A percentile compares a stretch with the other conserved stretches of the same genome.
Conservation (phyloP, 2,888 invertebrate genomes). For the Pherbina coryleti region DNA sequence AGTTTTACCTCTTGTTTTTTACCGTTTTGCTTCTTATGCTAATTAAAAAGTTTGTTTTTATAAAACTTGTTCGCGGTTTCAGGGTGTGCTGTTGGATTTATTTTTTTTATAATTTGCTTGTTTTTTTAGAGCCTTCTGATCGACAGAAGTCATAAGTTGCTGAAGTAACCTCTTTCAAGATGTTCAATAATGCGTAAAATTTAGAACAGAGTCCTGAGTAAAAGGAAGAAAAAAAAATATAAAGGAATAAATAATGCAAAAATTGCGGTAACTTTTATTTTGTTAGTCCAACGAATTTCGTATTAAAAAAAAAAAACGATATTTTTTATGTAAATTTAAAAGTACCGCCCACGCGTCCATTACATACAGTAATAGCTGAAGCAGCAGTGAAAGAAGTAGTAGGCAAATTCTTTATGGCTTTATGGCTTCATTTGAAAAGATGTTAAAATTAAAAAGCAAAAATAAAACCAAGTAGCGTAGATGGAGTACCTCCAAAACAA, state of each 20-base stretch:
- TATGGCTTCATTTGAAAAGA: conserved; percentile 52
- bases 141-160: conserved; percentile 50
- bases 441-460: conserved; percentile 42
- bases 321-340: conserved; percentile 37
- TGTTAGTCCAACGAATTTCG: conserved; percentile 18
- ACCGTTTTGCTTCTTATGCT: conserved; percentile 46
- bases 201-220: conserved; percentile 48
- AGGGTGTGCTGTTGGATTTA: conserved; percentile 33
- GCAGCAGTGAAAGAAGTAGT: background rate
- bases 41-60: conserved; percentile 52
- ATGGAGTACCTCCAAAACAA: background rate
- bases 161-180: conserved; percentile 42
- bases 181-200: conserved; percentile 53
- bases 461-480: background rate
- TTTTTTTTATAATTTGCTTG: conserved; percentile 36
- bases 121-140: conserved; percentile 47
- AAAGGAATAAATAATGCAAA: conserved; percentile 27
- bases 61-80: conserved; percentile 27
- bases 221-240: conserved; percentile 32
- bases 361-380: conserved; percentile 26
- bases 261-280: conserved; percentile 26
- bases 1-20: background rate
- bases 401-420: conserved; percentile 45
- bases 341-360: conserved; percentile 42
- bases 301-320: conserved; percentile 39